Evolutionary conservation across 2,888 invertebrate genomes (phyloP).

Genomic region (Cheilosia variabilis): DNA sequence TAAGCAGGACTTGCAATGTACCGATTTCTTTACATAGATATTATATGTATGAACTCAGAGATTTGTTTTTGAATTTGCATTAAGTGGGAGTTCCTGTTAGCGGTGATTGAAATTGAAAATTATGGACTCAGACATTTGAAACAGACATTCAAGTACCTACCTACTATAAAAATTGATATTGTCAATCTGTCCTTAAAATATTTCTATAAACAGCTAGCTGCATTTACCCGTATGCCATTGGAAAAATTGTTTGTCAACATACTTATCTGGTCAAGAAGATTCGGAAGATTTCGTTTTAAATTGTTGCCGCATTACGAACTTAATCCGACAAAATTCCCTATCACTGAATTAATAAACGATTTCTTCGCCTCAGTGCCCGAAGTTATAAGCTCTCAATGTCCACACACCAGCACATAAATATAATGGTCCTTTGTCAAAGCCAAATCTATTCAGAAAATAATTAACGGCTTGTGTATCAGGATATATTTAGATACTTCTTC

Average conservation of each 20-base stretch:
- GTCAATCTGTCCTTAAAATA: background rate
- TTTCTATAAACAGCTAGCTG: no score
- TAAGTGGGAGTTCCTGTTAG: no score
- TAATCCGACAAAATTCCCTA: conserved; percentile 45
- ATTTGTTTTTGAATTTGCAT: no score
- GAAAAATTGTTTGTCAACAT: conserved; percentile 16
- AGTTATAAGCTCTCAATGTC: background rate
- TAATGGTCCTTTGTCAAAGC: conserved; percentile 10
- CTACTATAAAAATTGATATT: no score
- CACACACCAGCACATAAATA: conserved; percentile 29
- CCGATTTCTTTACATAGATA: no score
- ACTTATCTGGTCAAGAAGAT: conserved; percentile 28
- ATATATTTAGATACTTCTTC: conserved; percentile 7
- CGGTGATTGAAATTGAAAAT: no score
- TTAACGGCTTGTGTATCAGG: conserved; percentile 36
- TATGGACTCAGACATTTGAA: no score
- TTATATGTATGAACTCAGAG: no score
- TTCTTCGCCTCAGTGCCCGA: conserved; percentile 4
- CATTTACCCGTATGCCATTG: background rate
- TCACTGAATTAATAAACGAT: conserved; percentile 56
- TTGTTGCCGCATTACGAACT: conserved; percentile 38
- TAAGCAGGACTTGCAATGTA: no score
- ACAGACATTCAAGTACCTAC: no score
- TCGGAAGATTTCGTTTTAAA: conserved; percentile 46
- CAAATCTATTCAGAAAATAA: conserved; percentile 35